These are phyloP conservation scores for Eublepharis macularius DNA, from an alignment of 2,113 vertebrate species.

Conservation along the genomic window DNA sequence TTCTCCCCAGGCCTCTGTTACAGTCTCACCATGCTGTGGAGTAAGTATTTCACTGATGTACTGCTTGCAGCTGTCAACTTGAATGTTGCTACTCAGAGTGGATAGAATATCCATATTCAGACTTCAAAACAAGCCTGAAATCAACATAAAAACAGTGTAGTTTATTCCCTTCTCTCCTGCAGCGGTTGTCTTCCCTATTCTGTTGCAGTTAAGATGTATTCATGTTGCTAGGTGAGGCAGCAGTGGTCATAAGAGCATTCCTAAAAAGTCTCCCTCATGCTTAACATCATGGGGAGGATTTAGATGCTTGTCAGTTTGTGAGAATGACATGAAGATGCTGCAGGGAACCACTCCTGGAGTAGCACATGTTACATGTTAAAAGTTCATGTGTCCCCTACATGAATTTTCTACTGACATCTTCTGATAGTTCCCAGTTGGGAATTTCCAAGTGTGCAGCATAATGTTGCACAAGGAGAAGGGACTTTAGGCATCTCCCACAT, in stretches of 20 bases:
- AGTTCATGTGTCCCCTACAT: too few relatives aligned
- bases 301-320: background rate
- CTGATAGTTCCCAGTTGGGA: too few relatives aligned
- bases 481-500: too few relatives aligned
- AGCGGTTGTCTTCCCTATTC: background rate
- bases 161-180: background rate
- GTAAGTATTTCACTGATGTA: background rate
- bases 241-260: background rate
- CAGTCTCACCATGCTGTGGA: slow-evolving; percentile 4
- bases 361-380: too few relatives aligned
- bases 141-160: background rate
- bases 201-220: slow-evolving; percentile 19
- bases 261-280: background rate
- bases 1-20: slow-evolving; percentile 8
- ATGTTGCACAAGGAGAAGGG: too few relatives aligned
- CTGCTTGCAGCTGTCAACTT: slow-evolving; percentile 21
- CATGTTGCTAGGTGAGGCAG: slow-evolving; percentile 12
- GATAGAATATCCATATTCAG: slow-evolving; percentile 5
- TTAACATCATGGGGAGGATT: background rate
- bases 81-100: slow-evolving; percentile 15
- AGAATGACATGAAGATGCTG: background rate
- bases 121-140: slow-evolving; percentile 9
- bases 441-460: too few relatives aligned
- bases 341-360: background rate
- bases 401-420: too few relatives aligned